Percentiles rank a stretch among this genome's conserved stretches.
Conservation (phyloP, 2,888 invertebrate species). For the Zygothrica quintamaculata region DNA sequence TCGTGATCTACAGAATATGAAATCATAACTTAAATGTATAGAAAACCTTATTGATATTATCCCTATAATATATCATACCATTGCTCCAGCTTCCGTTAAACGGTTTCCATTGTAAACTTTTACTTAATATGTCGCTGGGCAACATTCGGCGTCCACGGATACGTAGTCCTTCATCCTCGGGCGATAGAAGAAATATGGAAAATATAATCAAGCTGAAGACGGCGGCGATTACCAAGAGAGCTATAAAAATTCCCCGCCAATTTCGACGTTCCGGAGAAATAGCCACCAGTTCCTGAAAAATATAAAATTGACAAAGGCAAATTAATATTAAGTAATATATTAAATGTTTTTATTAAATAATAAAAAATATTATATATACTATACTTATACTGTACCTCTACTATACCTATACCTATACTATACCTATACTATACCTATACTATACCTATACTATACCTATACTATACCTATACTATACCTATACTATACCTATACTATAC, state of each 20-base stretch:
- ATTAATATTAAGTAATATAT: neutral
- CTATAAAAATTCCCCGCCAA: conserved; percentile 97
- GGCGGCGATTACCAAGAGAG: conserved; percentile 94
- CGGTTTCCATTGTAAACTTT: conserved; percentile 86
- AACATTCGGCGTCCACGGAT: conserved; percentile 89
- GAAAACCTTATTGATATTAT: neutral
- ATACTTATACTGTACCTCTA: no score
- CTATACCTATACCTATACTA: no score
- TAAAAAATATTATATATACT: neutral
- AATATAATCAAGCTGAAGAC: conserved; percentile 95
- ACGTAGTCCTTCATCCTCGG: conserved; percentile 88
- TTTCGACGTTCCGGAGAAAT: conserved; percentile 94
- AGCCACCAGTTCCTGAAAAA: conserved; percentile 93
- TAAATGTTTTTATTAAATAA: neutral
- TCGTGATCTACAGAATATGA: conserved; percentile 87
- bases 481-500: no score
- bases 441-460: no score
- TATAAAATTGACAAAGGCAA: neutral
- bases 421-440: no score
- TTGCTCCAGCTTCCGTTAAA: conserved; percentile 93
- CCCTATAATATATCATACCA: conserved; percentile 85
- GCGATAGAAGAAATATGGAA: conserved; percentile 95
- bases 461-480: no score
- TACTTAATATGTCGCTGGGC: conserved; percentile 88
- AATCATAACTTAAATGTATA: no score